Evolutionary conservation across 2,888 invertebrate genomes (phyloP).

Genomic region (Cactoblastis cactorum): DNA sequence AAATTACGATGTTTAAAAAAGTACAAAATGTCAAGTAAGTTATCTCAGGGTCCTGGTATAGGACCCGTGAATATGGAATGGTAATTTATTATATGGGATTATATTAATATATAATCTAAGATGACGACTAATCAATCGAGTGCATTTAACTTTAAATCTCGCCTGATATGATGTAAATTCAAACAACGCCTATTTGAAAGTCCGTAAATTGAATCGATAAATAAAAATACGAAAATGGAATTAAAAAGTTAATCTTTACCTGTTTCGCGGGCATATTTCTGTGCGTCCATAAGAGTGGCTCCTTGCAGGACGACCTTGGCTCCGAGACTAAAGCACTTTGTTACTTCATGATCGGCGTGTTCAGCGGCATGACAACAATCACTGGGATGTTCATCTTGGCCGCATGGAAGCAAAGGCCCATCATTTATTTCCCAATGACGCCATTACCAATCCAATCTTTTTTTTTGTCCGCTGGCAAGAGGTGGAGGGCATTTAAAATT

Average conservation of each 20-base stretch:
- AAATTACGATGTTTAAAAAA: no score
- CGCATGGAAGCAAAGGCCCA: slow-evolving; percentile 83
- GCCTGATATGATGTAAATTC: no score
- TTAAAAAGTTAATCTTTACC: slow-evolving; percentile 70
- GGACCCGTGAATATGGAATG: no score
- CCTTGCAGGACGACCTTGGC: slow-evolving; percentile 84
- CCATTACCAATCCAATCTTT: slow-evolving; percentile 82
- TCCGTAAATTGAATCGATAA: no score
- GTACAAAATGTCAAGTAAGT: no score
- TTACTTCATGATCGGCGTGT: slow-evolving; percentile 83
- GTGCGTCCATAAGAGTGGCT: slow-evolving; percentile 79
- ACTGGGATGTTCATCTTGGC: slow-evolving; percentile 78
- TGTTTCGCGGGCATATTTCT: slow-evolving; percentile 81
- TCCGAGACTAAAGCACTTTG: slow-evolving; percentile 81
- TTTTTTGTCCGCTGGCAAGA: slow-evolving; percentile 78
- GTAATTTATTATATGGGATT: no score
- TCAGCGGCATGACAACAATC: slow-evolving; percentile 84
- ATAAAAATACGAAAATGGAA: no score
- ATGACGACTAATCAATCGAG: no score
- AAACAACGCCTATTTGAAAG: no score
- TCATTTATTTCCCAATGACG: slow-evolving; percentile 85
- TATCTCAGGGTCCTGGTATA: no score
- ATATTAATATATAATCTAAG: no score
- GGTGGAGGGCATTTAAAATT: slow-evolving; percentile 80
- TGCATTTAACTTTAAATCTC: no score